These are phyloP conservation scores for Mus caroli DNA, from an alignment of 2,797 vertebrate species.

Conservation along the genomic window DNA sequence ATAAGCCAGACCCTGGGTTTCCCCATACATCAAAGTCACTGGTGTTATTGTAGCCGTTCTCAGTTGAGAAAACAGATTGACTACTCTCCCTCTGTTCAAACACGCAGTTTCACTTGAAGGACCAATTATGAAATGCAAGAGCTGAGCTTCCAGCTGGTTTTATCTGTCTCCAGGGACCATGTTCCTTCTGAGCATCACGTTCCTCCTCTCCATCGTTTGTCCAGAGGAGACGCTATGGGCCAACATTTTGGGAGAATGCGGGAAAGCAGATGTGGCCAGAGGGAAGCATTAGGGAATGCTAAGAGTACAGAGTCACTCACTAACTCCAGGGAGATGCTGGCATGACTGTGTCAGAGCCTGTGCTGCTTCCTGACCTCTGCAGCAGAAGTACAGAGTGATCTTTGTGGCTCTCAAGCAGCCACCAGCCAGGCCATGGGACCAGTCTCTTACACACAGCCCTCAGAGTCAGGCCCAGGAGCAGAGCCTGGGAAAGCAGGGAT, in stretches of 20 bases:
- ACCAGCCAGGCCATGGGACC: too few relatives aligned
- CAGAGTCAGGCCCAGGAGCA: neutral
- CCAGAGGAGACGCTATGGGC: neutral
- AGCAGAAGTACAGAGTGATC: rapidly evolving
- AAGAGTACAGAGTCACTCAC: neutral
- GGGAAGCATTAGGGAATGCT: neutral
- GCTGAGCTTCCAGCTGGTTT: neutral
- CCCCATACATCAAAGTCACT: neutral
- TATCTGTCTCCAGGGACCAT: neutral
- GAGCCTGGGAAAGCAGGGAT: neutral
- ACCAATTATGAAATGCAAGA: neutral
- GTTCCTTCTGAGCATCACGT: neutral
- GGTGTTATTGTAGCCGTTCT: neutral
- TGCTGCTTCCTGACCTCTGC: too few relatives aligned
- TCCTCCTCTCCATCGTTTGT: neutral
- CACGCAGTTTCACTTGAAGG: neutral
- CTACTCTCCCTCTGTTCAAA: neutral
- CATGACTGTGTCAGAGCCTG: neutral
- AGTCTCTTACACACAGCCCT: neutral
- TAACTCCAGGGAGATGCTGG: neutral
- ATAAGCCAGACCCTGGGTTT: neutral
- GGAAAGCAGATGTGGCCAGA: neutral
- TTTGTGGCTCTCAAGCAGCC: neutral
- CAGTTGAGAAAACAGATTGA: constrained; percentile 12
- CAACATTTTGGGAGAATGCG: neutral